These are phyloP conservation scores for Augiades crinisus DNA, from an alignment of 2,888 invertebrate genomes.

Conservation along the genomic window DNA sequence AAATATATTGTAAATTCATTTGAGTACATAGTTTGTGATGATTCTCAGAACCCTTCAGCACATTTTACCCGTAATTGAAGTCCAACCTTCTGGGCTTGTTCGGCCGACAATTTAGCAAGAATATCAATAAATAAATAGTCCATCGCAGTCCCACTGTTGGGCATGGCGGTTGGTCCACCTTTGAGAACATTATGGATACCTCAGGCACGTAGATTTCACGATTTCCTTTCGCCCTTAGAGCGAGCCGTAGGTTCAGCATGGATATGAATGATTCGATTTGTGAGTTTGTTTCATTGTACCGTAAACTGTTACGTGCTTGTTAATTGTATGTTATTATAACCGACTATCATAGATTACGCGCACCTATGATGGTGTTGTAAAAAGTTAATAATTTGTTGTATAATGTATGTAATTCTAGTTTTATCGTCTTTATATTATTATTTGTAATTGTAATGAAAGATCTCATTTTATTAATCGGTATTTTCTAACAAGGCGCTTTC, in stretches of 20 bases:
- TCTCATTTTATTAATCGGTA: conserved; percentile 82
- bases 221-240: too few relatives aligned
- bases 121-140: too few relatives aligned
- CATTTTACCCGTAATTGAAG: not conserved
- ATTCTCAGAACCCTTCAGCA: not conserved
- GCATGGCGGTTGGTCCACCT: too few relatives aligned
- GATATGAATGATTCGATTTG: conserved; percentile 41
- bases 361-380: conserved; percentile 63
- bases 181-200: too few relatives aligned
- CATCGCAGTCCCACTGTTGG: too few relatives aligned
- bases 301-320: conserved; percentile 60
- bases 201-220: too few relatives aligned
- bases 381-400: conserved; percentile 78
- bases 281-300: conserved; percentile 72
- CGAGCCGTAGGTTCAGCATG: conserved; percentile 24
- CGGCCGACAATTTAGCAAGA: too few relatives aligned
- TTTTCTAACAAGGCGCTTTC: conserved; percentile 82
- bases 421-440: conserved; percentile 78
- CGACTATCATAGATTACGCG: conserved; percentile 52
- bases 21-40: not conserved
- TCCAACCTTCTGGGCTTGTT: conserved; percentile 17
- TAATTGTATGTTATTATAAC: conserved; percentile 54
- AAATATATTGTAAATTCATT: not conserved
- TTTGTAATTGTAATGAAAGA: conserved; percentile 81
- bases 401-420: conserved; percentile 78